These are phyloP conservation scores for Bos indicus DNA, from an alignment of 2,113 vertebrate species.

Conservation along the genomic window DNA sequence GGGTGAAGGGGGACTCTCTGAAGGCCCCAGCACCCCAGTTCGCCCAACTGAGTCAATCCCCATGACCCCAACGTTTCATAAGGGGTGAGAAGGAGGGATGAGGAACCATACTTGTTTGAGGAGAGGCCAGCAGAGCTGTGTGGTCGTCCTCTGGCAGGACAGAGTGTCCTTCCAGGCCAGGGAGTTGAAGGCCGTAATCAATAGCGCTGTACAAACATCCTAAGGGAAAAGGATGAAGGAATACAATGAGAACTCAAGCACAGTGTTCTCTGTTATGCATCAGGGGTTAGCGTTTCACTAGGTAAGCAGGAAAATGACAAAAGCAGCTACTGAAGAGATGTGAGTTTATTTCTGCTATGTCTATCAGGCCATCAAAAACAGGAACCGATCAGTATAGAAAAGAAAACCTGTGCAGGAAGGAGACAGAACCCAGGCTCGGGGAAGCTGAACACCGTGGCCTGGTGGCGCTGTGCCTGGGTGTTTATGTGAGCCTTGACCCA, in stretches of 20 bases:
- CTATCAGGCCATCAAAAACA: not conserved
- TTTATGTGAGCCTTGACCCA: not conserved
- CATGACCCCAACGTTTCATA: not conserved
- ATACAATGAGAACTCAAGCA: not conserved
- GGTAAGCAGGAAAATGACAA: not conserved
- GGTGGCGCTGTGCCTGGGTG: not conserved
- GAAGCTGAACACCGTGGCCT: not conserved
- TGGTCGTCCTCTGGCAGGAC: constrained; percentile 92
- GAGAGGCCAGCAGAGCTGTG: constrained; percentile 94
- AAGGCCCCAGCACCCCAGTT: not conserved
- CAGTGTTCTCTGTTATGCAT: not conserved
- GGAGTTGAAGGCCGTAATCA: constrained; percentile 91
- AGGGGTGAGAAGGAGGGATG: not conserved
- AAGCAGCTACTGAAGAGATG: not conserved
- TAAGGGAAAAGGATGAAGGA: constrained; percentile 62
- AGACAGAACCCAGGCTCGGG: not conserved
- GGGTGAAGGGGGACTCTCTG: not conserved
- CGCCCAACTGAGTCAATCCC: not conserved
- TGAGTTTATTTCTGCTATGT: not conserved
- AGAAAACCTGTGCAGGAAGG: not conserved
- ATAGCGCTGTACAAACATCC: constrained; percentile 90
- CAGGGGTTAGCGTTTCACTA: not conserved
- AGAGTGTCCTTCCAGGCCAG: constrained; percentile 95
- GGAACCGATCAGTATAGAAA: not conserved
- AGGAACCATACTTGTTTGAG: constrained; percentile 87